Percentiles rank a stretch among this genome's conserved stretches.
These are phyloP conservation scores for Mus spretus DNA, from an alignment of 2,797 vertebrate genomes.

Conservation along the genomic window DNA sequence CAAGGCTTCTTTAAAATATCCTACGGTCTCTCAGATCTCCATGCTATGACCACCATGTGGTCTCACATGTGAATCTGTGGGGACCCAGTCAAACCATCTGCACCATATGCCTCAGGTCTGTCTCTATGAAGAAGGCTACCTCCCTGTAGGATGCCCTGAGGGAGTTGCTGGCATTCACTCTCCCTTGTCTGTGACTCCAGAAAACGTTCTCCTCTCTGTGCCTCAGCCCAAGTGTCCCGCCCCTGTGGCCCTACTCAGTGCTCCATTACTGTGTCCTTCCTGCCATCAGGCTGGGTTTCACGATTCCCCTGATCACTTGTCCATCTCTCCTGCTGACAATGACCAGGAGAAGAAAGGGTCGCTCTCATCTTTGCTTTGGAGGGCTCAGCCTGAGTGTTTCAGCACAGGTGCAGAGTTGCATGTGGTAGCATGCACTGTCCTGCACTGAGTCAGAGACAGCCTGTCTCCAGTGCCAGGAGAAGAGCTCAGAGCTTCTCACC, in stretches of 20 bases:
- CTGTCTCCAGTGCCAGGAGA: not conserved
- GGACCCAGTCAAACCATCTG: not conserved
- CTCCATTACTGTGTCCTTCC: accelerated
- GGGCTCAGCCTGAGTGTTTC: not conserved
- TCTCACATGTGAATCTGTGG: not conserved
- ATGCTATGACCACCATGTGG: too few relatives aligned
- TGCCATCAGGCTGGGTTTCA: not conserved
- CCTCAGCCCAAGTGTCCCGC: too few relatives aligned
- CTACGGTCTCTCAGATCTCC: not conserved
- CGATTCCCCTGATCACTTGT: accelerated
- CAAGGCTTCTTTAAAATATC: not conserved
- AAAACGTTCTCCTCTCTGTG: accelerated
- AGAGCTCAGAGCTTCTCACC: not conserved
- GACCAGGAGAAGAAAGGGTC: not conserved
- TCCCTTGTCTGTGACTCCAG: not conserved
- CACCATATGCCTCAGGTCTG: not conserved
- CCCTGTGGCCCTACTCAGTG: not conserved
- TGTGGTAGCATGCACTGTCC: too few relatives aligned
- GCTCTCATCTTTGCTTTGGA: not conserved
- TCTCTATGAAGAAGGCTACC: not conserved
- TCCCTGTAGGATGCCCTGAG: accelerated
- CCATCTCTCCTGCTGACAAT: accelerated
- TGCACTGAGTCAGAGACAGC: not conserved
- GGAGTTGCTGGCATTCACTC: not conserved
- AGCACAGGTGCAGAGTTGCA: accelerated